Evolutionary conservation across 37 sponge, comb jelly and placozoan species (phyloP).

Genomic region (Eunapius fragilis): DNA sequence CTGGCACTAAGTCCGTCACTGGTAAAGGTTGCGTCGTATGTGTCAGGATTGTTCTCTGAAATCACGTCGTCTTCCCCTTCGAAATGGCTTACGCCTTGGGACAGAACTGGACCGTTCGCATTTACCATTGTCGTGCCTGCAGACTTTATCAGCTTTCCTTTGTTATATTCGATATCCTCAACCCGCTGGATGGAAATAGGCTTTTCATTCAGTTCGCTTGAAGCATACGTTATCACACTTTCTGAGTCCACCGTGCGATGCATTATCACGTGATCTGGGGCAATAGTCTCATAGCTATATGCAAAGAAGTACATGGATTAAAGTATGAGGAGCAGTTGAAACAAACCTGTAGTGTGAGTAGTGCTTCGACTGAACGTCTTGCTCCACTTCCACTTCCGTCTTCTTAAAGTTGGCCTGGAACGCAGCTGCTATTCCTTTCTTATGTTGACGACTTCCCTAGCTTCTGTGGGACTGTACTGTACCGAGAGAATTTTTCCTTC

Average conservation of each 20-base stretch:
- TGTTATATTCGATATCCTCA: not conserved
- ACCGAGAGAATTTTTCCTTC: conserved; percentile 50
- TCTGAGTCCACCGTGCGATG: not conserved
- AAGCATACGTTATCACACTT: not conserved
- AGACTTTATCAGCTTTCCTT: not conserved
- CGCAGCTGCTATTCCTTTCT: conserved; percentile 55
- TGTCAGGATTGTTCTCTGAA: not conserved
- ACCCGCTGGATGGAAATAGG: not conserved
- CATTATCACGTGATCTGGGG: not conserved
- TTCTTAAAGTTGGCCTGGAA: conserved; percentile 58
- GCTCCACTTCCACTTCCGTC: conserved; percentile 22
- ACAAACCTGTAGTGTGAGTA: conserved; percentile 31
- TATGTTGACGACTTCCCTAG: conserved; percentile 33
- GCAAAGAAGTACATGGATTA: not conserved
- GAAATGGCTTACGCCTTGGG: not conserved
- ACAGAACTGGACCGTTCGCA: not conserved
- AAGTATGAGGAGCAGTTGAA: not conserved
- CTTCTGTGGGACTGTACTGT: conserved; percentile 12
- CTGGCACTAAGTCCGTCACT: not conserved
- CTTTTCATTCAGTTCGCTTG: not conserved
- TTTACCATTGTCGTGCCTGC: not conserved
- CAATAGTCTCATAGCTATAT: not conserved
- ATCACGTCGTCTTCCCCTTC: not conserved
- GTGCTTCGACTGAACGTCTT: conserved; percentile 29
- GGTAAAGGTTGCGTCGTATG: not conserved